Evolutionary conservation across 2,113 vertebrate species (phyloP), one percentile per base, ranked within the genome.

Genomic region (Dromaius novaehollandiae): DNA sequence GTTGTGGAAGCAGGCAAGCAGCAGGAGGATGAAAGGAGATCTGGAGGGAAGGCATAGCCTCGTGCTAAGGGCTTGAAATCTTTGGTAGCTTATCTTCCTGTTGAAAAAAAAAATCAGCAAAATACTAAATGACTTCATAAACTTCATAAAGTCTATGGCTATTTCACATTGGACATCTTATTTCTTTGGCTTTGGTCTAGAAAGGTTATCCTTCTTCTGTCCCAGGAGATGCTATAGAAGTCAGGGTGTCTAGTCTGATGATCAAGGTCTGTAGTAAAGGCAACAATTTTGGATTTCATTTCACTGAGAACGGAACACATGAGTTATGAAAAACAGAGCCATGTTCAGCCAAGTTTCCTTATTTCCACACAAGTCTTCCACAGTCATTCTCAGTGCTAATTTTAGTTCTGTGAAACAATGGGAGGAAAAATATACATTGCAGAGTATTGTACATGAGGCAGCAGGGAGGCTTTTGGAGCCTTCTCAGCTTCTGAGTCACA

Each of bases 341-440:
- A 44, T 13, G 3, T 36, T 82, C 17, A 82, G 25, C 10, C 56
- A 70, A 40, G 18, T 48, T 86, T 87, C 0, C 1, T 61, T 80
- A 61, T 86, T 93, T 94, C 76, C 42, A 71, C 73, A 74, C 4
- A n/a, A 6, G 13, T 86, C 84, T 83, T 86, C 42, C 50, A 58
- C 56, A 87, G 76, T 77, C 75, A 74, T 12, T 58, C 9, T 56
- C 22, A 74, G 53, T 26, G 48, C 48, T 94, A 95, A 93, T 95
- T 94, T 93, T 94, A 94, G 76, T 69, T 25, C 32, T n/a, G 15
- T 74, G 48, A 81, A 96, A 97, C 90, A 96, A 96, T 86, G 34
- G 92, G 28, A 96, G 50, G 76, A 90, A 93, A 95, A 94, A 64
- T 79, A 50, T 84, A 86, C 48, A 71, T 48, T 55, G 19, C 3